Base-by-base conservation (phyloP, 2,888 invertebrate genomes). In the Pocota personata region DNA sequence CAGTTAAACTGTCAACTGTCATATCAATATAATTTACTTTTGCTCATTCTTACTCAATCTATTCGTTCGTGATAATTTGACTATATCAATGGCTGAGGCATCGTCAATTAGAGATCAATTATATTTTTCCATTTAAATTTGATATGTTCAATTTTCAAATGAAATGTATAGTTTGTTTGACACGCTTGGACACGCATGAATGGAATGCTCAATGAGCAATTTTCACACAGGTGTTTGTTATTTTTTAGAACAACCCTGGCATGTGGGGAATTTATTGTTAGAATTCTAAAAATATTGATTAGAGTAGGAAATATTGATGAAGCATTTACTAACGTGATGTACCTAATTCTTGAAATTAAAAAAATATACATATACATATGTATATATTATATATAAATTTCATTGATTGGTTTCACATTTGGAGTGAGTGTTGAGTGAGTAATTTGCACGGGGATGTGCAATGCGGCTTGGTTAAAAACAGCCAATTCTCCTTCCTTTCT, bases 151-250 rank as follows among this genome's bases (percentile, higher is more conserved):
- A 37, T 64, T 46, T 66, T 24, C 8, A 24, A 16, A 67, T 37
- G 16, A 30, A 69, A 16, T 24, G 32, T 8, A 14, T 62, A 7
- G 40, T 46, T 2, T 32, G 30, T 55, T 32, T 55, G 55, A 64
- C 64, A 64, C 64, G 16, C 46, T 6, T 30, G 8, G 50, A 27
- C 32, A 52, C 73, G 40, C 37, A 52, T 40, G 62, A 21, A 16
- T n/a, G 19, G n/a, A 57, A 32, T 57, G 48, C 16, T 48, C 24
- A 24, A 30, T 79, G 58, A 58, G 64, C 21, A 57, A 64, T 35
- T 32, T 32, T 19, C 46, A 16, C 27, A 67, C 66, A 80, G 80
- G 80, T 80, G 50, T 32, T 50, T 48, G 24, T 10, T 7, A n/a
- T 40, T 40, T 30, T 12, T 48, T 0, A 40, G 12, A 40, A 57